A percentile compares a stretch with the other conserved stretches of the same genome.
These are phyloP conservation scores for Rhincodon typus DNA, from an alignment of 2,797 vertebrate genomes.

Conservation along the genomic window DNA sequence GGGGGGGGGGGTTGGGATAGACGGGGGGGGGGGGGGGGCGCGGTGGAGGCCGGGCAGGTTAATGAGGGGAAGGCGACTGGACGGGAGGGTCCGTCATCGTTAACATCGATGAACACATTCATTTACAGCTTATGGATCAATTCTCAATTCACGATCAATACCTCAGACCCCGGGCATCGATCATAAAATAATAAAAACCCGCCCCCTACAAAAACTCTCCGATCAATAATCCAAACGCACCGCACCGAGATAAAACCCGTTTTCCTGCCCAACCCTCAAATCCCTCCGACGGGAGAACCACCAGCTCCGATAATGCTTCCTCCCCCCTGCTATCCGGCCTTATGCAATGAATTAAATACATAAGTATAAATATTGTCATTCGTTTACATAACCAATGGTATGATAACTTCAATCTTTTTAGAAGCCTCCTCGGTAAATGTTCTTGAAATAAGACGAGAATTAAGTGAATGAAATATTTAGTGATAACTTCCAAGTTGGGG, in stretches of 20 bases:
- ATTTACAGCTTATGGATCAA: not conserved
- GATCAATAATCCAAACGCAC: not conserved
- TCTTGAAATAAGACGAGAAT: not conserved
- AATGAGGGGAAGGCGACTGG: too few species aligned
- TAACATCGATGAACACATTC: too few species aligned
- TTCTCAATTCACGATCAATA: not conserved
- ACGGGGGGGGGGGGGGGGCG: too few species aligned
- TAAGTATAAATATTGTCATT: too few species aligned
- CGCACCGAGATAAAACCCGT: not conserved
- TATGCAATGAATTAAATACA: too few species aligned
- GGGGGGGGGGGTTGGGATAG: too few species aligned
- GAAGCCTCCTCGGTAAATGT: too few species aligned
- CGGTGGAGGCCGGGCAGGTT: too few species aligned
- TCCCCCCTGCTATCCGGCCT: accelerated
- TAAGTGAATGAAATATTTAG: not conserved
- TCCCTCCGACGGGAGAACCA: not conserved
- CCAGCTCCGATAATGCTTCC: not conserved
- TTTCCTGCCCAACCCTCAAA: slow-evolving; percentile 1
- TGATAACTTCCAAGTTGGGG: not conserved
- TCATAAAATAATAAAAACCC: not conserved
- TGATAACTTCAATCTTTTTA: too few species aligned
- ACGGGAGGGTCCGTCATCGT: too few species aligned
- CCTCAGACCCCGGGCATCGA: not conserved
- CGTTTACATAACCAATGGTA: too few species aligned
- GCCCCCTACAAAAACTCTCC: not conserved